Evolutionary conservation across 2,888 invertebrate species (phyloP).

Genomic region (Drosophila subsilvestris): DNA sequence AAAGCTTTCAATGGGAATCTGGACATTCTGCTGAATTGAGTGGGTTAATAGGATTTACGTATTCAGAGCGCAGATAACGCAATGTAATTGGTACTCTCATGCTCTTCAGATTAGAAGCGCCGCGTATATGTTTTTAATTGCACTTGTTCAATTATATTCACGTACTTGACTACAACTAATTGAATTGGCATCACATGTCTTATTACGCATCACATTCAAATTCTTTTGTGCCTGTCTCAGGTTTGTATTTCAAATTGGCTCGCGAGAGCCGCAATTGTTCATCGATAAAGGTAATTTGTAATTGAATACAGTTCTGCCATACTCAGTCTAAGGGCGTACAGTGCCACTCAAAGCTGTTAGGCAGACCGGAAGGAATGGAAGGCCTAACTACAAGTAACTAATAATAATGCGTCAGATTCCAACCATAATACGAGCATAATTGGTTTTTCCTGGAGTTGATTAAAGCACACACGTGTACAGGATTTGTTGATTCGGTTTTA

Average conservation of each 20-base stretch:
- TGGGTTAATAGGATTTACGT: not conserved
- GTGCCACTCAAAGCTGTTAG: not conserved
- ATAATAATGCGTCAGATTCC: not conserved
- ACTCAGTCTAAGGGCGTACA: not conserved
- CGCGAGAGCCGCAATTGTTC: not conserved
- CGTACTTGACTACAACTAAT: constrained; percentile 16
- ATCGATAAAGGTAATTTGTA: constrained; percentile 17
- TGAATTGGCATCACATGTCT: constrained; percentile 28
- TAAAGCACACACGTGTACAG: no score
- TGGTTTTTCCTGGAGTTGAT: not conserved
- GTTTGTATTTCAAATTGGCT: constrained; percentile 13
- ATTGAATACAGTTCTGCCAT: constrained; percentile 5
- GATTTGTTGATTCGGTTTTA: no score
- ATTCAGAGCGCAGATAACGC: not conserved
- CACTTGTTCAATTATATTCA: constrained; percentile 14
- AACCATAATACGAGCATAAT: not conserved
- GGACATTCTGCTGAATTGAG: not conserved
- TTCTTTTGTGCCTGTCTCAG: constrained; percentile 13
- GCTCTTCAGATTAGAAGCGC: not conserved
- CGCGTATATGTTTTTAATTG: constrained; percentile 10
- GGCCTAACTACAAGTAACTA: not conserved
- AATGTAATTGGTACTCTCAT: not conserved
- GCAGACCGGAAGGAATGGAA: not conserved
- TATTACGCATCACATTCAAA: constrained; percentile 1
- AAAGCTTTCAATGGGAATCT: not conserved